These are phyloP conservation scores for Brachionus rubens DNA, from an alignment of 1,140 invertebrate species.

Conservation along the genomic window DNA sequence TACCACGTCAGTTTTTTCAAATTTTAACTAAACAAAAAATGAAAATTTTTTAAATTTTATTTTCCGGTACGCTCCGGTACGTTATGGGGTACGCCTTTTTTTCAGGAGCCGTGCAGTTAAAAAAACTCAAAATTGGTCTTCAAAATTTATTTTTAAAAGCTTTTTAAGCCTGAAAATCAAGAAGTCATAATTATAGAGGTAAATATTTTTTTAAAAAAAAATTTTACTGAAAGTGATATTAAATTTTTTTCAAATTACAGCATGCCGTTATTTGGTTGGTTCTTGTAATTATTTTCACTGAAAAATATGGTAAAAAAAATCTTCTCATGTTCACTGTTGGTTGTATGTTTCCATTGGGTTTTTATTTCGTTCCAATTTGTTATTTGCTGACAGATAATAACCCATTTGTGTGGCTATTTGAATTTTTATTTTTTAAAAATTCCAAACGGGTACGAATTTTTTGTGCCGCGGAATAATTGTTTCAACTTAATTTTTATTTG, in stretches of 20 bases:
- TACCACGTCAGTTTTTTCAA: too few relatives aligned
- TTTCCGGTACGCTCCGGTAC: too few relatives aligned
- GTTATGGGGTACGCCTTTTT: too few relatives aligned
- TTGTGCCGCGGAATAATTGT: background rate
- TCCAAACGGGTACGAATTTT: background rate
- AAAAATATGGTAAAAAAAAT: background rate
- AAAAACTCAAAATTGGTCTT: too few relatives aligned
- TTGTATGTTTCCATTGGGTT: background rate
- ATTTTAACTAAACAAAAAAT: too few relatives aligned
- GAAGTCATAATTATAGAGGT: slow-evolving; percentile 36
- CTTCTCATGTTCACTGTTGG: background rate
- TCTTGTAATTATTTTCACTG: background rate
- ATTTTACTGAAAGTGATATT: too few relatives aligned
- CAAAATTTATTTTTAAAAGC: background rate
- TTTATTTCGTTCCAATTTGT: slow-evolving; percentile 34
- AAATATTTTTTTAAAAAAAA: slow-evolving; percentile 2
- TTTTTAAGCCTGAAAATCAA: background rate
- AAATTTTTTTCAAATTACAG: too few relatives aligned
- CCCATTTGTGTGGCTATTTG: slow-evolving; percentile 23
- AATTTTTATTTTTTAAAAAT: background rate
- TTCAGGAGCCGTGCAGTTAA: too few relatives aligned
- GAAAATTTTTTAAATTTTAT: too few relatives aligned
- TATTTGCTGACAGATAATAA: background rate
- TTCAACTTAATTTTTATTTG: background rate
- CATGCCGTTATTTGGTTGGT: slow-evolving; percentile 26